Evolutionary conservation across 2,888 invertebrate species (phyloP), one percentile per base, ranked within the genome.

Genomic region (Eilema sororculum): DNA sequence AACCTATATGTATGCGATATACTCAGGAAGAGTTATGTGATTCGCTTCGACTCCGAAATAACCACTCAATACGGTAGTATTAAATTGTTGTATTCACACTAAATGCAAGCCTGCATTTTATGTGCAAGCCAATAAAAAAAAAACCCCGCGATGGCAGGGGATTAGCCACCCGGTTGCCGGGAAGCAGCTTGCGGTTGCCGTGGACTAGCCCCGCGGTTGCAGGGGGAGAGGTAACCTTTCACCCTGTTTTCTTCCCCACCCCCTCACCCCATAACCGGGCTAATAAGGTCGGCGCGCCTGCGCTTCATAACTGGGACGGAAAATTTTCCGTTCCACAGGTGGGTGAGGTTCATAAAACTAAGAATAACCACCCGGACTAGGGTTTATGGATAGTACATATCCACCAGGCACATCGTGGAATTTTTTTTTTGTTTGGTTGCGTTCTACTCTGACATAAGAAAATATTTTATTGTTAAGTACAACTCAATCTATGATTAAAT

Each of bases 281-380:
- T 6, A 6, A 9, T 52, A 9, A 5, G 5, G 20, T n/a, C 52
- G 8, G n/a, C n/a, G 52, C 52, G 52, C 52, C 52, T 52, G 52
- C 52, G 52, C n/a, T n/a, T 52, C 52, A 52, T 52, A n/a, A 52
- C n/a, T 20, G 20, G 52, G n/a, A 52, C 52, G n/a, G n/a, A 52
- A 52, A 52, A 52, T 52, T 52, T 52, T 52, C 52, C 52, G n/a
- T n/a, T n/a, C 52, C 8, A 52, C 52, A 52, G 52, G n/a, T 46
- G 46, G n/a, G 52, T n/a, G n/a, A 46, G 46, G 20, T 52, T n/a
- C n/a, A n/a, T n/a, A n/a, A n/a, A n/a, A n/a, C 52, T 52, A 52
- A 52, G n/a, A 52, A 52, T 52, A n/a, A n/a, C 20, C 52, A 8
- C 5, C 9, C 3, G 52, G n/a, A 9, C 52, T 9, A 52, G 9